Conservation (phyloP, 2,888 invertebrate genomes). For the Hylaea fasciaria region DNA sequence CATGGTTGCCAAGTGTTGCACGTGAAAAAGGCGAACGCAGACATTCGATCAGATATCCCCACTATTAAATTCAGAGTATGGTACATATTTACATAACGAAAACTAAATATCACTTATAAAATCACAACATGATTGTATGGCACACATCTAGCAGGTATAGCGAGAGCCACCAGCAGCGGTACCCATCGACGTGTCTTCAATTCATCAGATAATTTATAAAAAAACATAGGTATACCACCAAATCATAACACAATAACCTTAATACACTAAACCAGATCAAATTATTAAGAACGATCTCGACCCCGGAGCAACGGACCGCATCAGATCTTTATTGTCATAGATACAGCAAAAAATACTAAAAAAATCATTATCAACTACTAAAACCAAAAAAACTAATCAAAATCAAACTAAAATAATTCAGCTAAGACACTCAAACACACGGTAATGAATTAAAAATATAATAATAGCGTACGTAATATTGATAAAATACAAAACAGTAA, state of each 20-base stretch:
- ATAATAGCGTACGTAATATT: conserved; percentile 78
- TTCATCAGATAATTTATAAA: conserved; percentile 55
- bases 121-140: conserved; percentile 85
- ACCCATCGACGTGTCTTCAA: conserved; percentile 76
- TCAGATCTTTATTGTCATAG: conserved; percentile 87
- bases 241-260: conserved; percentile 69
- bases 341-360: conserved; percentile 83
- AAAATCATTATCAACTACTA: conserved; percentile 78
- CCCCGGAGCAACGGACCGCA: conserved; percentile 57
- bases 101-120: conserved; percentile 84
- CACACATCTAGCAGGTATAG: conserved; percentile 78
- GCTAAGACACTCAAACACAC: conserved; percentile 84
- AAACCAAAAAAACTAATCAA: conserved; percentile 74
- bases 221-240: conserved; percentile 74
- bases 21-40: conserved; percentile 59
- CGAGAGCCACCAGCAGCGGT: conserved; percentile 46
- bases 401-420: conserved; percentile 83
- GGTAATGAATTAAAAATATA: conserved; percentile 77
- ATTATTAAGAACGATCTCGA: conserved; percentile 62
- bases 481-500: conserved; percentile 68
- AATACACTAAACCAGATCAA: conserved; percentile 78
- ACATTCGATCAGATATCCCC: conserved; percentile 65
- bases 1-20: conserved; percentile 44
- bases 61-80: conserved; percentile 78
- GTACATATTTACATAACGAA: conserved; percentile 85